phyloP scores from a whole-genome alignment of 2,797 vertebrate genomes.

The Takifugu ocellatus region DNA sequence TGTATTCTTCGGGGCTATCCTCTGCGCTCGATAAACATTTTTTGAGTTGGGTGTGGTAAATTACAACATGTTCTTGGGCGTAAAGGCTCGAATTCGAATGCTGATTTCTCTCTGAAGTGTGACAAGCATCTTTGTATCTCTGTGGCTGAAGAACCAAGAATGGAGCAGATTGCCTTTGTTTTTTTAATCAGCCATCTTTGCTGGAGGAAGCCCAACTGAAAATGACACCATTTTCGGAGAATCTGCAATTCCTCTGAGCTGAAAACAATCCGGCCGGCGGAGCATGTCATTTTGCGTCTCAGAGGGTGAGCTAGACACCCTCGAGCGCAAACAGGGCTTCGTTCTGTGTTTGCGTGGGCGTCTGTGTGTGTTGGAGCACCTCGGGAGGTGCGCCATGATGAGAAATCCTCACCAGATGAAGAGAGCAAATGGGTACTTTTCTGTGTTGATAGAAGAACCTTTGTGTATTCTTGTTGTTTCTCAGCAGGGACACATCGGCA shows the following conservation, averaged over 20 bases:
- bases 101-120: conserved; percentile 28
- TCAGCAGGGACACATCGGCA: conserved; percentile 26
- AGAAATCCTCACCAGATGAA: conserved; percentile 26
- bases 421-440: conserved; percentile 40
- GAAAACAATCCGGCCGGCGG: conserved; percentile 39
- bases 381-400: conserved; percentile 33
- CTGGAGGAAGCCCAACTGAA: conserved; percentile 42
- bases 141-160: conserved; percentile 21
- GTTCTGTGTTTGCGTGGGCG: conserved; percentile 36
- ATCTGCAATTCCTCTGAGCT: conserved; percentile 49
- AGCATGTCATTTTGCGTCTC: conserved; percentile 55
- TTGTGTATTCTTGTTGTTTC: conserved; percentile 27
- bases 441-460: conserved; percentile 24
- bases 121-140: conserved; percentile 11
- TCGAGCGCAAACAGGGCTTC: conserved; percentile 39
- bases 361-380: conserved; percentile 23
- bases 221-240: conserved; percentile 39
- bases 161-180: conserved; percentile 29
- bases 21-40: too few species aligned
- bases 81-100: conserved; percentile 14
- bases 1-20: background rate
- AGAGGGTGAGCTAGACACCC: conserved; percentile 42
- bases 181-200: conserved; percentile 40
- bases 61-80: background rate
- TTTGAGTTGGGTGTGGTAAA: too few species aligned